Percentiles rank a stretch among this genome's conserved stretches.
These are phyloP conservation scores for Uromys caudimaculatus DNA, from an alignment of 2,797 vertebrate species.

Conservation along the genomic window DNA sequence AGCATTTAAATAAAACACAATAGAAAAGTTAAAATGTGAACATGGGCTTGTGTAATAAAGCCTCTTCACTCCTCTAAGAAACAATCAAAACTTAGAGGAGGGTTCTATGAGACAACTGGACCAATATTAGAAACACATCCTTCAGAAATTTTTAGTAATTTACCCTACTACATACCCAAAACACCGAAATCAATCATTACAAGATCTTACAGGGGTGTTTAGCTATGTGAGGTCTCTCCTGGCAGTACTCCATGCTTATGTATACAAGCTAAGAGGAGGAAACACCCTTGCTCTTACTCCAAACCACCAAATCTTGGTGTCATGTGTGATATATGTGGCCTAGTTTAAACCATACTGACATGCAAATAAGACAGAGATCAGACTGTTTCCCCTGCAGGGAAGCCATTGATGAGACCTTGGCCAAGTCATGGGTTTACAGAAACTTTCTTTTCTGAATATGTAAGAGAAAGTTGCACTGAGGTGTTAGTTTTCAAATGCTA, in stretches of 20 bases:
- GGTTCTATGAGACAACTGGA: not conserved
- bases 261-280: not conserved
- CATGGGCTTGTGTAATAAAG: not conserved
- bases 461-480: not conserved
- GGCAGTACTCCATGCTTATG: not conserved
- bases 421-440: not conserved
- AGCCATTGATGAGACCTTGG: not conserved
- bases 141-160: not conserved
- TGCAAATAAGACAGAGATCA: not conserved
- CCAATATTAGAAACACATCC: not conserved
- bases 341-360: not conserved
- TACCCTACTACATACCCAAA: not conserved
- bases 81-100: not conserved
- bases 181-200: not conserved
- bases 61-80: not conserved
- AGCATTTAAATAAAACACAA: not conserved
- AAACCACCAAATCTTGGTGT: not conserved
- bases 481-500: not conserved
- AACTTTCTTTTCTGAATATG: not conserved
- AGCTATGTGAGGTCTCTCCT: not conserved
- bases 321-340: not conserved
- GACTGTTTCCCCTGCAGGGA: not conserved
- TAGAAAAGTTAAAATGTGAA: slow-evolving; percentile 24
- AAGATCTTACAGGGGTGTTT: not conserved
- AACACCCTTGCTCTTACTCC: not conserved